phyloP scores from a whole-genome alignment of 2,113 vertebrate genomes.

The Catharus minimus region DNA sequence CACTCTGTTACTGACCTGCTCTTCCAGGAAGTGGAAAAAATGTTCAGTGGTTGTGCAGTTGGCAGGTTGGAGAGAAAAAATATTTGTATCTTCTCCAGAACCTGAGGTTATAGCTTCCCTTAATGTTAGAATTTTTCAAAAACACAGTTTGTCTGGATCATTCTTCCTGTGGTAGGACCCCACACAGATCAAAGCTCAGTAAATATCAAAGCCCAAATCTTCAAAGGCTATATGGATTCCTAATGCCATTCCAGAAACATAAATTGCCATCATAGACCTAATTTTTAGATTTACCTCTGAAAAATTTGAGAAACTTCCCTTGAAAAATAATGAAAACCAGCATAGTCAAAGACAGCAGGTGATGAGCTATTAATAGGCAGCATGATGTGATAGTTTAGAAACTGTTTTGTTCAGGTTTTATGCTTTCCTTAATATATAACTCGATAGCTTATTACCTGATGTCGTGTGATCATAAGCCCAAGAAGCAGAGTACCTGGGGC shows the following conservation, averaged over 20 bases:
- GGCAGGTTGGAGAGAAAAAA: not conserved
- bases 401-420: not conserved
- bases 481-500: not conserved
- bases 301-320: not conserved
- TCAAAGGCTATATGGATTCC: not conserved
- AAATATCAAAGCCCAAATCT: not conserved
- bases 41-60: not conserved
- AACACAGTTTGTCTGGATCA: not conserved
- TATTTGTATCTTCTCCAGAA: not conserved
- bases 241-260: not conserved
- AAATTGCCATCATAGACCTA: not conserved
- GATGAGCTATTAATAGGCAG: not conserved
- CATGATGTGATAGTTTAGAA: not conserved
- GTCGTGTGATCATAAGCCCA: not conserved
- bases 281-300: not conserved
- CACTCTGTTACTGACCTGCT: not conserved
- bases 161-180: not conserved
- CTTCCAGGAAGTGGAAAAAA: not conserved
- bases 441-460: not conserved
- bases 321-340: not conserved
- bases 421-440: not conserved
- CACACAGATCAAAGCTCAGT: not conserved
- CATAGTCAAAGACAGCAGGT: not conserved
- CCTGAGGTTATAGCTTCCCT: not conserved
- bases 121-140: not conserved